Conservation (phyloP, 1,140 invertebrate species). For the Catajapyx aquilonaris region DNA sequence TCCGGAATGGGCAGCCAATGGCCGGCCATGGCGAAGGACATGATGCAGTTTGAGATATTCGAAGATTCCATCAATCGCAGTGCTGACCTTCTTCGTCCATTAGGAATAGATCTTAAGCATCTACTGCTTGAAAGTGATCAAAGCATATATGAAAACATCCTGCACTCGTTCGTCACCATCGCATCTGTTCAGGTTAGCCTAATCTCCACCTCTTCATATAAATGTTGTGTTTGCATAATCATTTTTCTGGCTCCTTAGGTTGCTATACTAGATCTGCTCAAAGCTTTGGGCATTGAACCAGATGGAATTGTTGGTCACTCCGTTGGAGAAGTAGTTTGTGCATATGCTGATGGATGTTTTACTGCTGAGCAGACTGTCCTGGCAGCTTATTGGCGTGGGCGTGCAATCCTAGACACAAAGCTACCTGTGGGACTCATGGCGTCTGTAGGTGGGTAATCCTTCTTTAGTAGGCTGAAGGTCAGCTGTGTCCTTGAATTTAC, state of each 20-base stretch:
- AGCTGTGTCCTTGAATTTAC: neutral
- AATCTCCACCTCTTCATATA: neutral
- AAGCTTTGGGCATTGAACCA: constrained; percentile 35
- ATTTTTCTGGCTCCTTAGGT: constrained; percentile 26
- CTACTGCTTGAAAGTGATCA: constrained; percentile 23
- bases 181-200: constrained; percentile 28
- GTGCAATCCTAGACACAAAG: constrained; percentile 55
- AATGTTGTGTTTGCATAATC: neutral
- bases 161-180: constrained; percentile 32
- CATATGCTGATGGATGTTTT: constrained; percentile 61
- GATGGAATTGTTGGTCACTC: constrained; percentile 64
- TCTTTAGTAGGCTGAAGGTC: constrained; percentile 1
- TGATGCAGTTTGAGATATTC: constrained; percentile 29
- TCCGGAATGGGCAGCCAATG: constrained; percentile 50
- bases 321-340: constrained; percentile 54
- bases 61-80: constrained; percentile 23
- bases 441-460: constrained; percentile 30
- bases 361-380: constrained; percentile 59
- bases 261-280: constrained; percentile 49
- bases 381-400: constrained; percentile 61
- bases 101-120: constrained; percentile 24
- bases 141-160: constrained; percentile 21
- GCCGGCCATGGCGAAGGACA: constrained; percentile 34
- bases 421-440: constrained; percentile 66
- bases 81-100: constrained; percentile 20